Base-by-base conservation (phyloP, 2,113 vertebrate genomes). In the Eira barbara region DNA sequence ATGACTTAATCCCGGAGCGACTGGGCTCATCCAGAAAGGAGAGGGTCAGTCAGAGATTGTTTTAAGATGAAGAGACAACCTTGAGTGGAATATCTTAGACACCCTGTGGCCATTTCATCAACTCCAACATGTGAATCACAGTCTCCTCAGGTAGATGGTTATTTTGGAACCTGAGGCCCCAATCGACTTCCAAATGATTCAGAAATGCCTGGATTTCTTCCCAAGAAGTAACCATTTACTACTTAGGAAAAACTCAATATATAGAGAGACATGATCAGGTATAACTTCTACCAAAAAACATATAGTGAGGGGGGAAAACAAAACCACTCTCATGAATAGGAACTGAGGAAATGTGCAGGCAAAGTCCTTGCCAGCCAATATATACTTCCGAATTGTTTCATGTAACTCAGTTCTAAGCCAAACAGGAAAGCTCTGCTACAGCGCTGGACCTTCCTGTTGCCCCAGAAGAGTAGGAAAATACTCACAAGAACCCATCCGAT, bases 61-160 rank as follows among this genome's bases (percentile, higher is more conserved):
- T n/a, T 36, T 83, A 86, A 86, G 52, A 69, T 63, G 73, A 92
- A 81, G 29, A 74, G 59, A 92, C 73, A 47, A n/a, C 83, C 34
- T 61, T 4, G 17, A 92, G 57, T 5, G 39, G 23, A 78, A 57
- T 42, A 94, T 89, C 96, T 97, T 97, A 97, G 98, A 98, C 8
- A 27, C 96, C 94, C 95, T 42, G 18, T 91, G 76, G 34, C 96
- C 97, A 79, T 98, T 96, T 98, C 94, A 98, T 95, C 94, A 95
- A 88, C 15, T 89, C 97, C 94, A 29, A 0, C 10, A 94, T 96
- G 82, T 98, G 98, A 99, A 95, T 98, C 98, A 98, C 88, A 25
- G 76, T 74, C 42, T 93, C 91, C 93, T 91, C 96, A 97, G 96
- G 95, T 98, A 97, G 94, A 95, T 57, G 82, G 61, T 94, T 95